Evolutionary conservation across 2,888 invertebrate genomes (phyloP).

Genomic region (Corythucha ciliata): DNA sequence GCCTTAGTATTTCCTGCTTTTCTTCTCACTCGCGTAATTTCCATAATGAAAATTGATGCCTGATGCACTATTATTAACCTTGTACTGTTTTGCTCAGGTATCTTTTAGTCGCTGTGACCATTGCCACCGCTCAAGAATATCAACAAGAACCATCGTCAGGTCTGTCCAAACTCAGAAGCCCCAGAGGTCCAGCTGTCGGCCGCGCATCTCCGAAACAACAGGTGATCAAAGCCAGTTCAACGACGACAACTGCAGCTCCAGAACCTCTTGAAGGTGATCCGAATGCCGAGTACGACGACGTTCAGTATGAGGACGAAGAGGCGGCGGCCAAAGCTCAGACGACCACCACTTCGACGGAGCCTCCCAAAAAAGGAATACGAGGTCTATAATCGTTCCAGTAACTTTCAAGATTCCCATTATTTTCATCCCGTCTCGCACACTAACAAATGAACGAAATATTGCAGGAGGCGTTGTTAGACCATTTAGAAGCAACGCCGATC

Average conservation of each 20-base stretch:
- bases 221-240: constrained; percentile 18
- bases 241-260: constrained; percentile 19
- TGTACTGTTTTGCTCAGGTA: too few relatives aligned
- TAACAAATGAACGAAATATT: too few relatives aligned
- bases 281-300: constrained; percentile 29
- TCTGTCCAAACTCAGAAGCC: constrained; percentile 23
- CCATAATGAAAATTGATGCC: too few relatives aligned
- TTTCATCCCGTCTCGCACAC: too few relatives aligned
- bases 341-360: constrained; percentile 31
- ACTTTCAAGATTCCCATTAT: too few relatives aligned
- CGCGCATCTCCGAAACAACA: constrained; percentile 15
- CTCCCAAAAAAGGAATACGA: constrained; percentile 30
- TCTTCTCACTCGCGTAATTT: too few relatives aligned
- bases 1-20: too few relatives aligned
- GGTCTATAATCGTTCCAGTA: constrained; percentile 10
- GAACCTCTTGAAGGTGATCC: too few relatives aligned
- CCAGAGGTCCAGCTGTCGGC: constrained; percentile 23
- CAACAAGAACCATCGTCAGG: constrained; percentile 21
- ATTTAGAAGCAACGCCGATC: constrained; percentile 35
- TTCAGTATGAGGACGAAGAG: constrained; percentile 23
- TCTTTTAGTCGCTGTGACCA: too few relatives aligned
- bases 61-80: too few relatives aligned
- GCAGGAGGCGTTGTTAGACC: constrained; percentile 33
- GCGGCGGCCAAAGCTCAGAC: constrained; percentile 18
- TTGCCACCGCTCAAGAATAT: constrained; percentile 29